phyloP scores from a whole-genome alignment of 1,140 invertebrate species.

The Megalopta genalis region DNA sequence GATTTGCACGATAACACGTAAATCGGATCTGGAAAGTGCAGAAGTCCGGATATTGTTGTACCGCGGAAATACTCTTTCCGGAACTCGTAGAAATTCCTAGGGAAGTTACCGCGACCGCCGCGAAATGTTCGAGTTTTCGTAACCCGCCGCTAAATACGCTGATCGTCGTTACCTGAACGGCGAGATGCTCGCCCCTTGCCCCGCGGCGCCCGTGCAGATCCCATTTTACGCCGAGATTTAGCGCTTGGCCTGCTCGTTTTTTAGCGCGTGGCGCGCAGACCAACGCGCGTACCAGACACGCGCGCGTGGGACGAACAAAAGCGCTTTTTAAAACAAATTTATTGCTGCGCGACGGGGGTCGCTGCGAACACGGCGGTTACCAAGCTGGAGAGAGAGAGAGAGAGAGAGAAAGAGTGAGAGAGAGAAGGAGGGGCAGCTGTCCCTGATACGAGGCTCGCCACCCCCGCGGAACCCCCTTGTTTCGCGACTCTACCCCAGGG shows the following conservation, averaged over 20 bases:
- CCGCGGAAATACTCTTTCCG: too few species aligned
- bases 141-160: slow-evolving; percentile 14
- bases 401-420: too few species aligned
- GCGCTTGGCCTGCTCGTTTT: slow-evolving; percentile 24
- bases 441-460: background rate
- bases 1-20: too few species aligned
- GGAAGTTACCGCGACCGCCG: background rate
- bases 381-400: background rate
- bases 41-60: too few species aligned
- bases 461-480: slow-evolving; percentile 2
- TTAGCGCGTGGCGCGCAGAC: slow-evolving; percentile 23
- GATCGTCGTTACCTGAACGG: slow-evolving; percentile 12
- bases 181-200: background rate
- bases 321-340: slow-evolving; percentile 71
- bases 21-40: too few species aligned
- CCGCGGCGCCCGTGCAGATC: slow-evolving; percentile 6
- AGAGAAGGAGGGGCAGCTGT: too few species aligned
- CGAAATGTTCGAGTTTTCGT: too few species aligned
- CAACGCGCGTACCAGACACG: slow-evolving; percentile 48
- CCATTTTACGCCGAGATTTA: slow-evolving; percentile 55
- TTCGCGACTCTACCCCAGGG: slow-evolving; percentile 24
- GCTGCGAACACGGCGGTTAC: slow-evolving; percentile 59
- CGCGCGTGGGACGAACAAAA: slow-evolving; percentile 60
- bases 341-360: slow-evolving; percentile 56
- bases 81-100: too few species aligned